Base-by-base conservation (phyloP, 2,113 vertebrate species). In the Numenius arquata region DNA sequence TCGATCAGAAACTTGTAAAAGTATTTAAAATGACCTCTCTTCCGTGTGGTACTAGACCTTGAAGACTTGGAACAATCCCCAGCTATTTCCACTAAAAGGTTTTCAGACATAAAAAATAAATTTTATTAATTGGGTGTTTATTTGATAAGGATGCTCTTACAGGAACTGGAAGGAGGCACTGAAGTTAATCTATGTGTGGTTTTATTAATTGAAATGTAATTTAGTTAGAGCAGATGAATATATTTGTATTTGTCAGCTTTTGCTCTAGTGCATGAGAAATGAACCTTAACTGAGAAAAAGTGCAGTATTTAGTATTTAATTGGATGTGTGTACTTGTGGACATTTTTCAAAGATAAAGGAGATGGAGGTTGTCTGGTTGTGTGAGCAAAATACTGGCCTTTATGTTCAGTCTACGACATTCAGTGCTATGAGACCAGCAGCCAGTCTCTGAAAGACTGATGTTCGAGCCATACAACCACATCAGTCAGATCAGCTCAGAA, bases 171-270 rank as follows among this genome's bases (percentile, higher is more conserved):
- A 89, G 75, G 25, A 92, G 9, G 10, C 48, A 34, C 20, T 86
- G 29, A 90, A 96, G 26, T 67, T 92, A 95, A 96, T 79, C 21
- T 9, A 47, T n/a, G 7, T n/a, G 6, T 76, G 9, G 26, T 81
- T 79, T 76, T 83, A 90, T 71, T 95, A 67, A 88, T 11, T 90
- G 36, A 97, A 95, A 93, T 58, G 23, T 48, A 87, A 80, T 88
- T 84, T 88, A 30, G 19, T 59, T 91, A 19, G 15, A 36, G 8
- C 5, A 90, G 22, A 66, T 82, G 8, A 86, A 55, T 68, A 12
- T 76, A 80, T 93, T 96, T 95, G 7, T 18, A 68, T 96, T 94
- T 93, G 14, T 61, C 58, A 58, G 23, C 20, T 96, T 96, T 86
- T n/a, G 23, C 75, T 85, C 27, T 81, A 18, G 16, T 8, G 11